Percentiles rank a stretch among this genome's conserved stretches.
phyloP scores from a whole-genome alignment of 2,888 invertebrate genomes.

The Lochmaea crataegi region DNA sequence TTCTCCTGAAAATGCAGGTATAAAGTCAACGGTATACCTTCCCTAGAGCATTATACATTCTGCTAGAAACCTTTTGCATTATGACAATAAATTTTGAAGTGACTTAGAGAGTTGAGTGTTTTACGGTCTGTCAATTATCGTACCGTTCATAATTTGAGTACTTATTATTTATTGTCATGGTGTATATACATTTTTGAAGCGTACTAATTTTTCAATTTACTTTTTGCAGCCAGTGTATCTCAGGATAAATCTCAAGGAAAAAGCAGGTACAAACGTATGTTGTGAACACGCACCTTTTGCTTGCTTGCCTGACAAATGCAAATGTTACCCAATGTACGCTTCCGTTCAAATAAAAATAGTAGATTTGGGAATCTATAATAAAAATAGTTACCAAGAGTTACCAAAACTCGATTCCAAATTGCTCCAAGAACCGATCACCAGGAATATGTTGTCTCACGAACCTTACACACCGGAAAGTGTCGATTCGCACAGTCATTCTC shows the following conservation, averaged over 20 bases:
- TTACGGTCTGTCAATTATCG: too few relatives aligned
- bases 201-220: not conserved
- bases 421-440: slow-evolving; percentile 68
- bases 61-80: too few relatives aligned
- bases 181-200: not conserved
- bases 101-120: too few relatives aligned
- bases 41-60: too few relatives aligned
- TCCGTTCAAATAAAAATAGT: slow-evolving; percentile 63
- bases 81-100: too few relatives aligned
- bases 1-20: too few relatives aligned
- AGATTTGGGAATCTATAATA: slow-evolving; percentile 61
- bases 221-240: slow-evolving; percentile 83
- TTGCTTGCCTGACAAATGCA: slow-evolving; percentile 67
- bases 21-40: too few relatives aligned
- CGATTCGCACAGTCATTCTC: slow-evolving; percentile 79
- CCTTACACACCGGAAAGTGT: slow-evolving; percentile 88
- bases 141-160: too few relatives aligned
- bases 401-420: slow-evolving; percentile 62
- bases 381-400: slow-evolving; percentile 56
- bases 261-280: slow-evolving; percentile 82
- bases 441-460: slow-evolving; percentile 68
- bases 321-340: slow-evolving; percentile 64
- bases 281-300: slow-evolving; percentile 65
- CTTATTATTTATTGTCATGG: too few relatives aligned
- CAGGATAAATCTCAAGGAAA: slow-evolving; percentile 75